Evolutionary conservation across 2,797 vertebrate species (phyloP), one percentile per base, ranked within the genome.

Genomic region (Brachyrhaphis roseni): DNA sequence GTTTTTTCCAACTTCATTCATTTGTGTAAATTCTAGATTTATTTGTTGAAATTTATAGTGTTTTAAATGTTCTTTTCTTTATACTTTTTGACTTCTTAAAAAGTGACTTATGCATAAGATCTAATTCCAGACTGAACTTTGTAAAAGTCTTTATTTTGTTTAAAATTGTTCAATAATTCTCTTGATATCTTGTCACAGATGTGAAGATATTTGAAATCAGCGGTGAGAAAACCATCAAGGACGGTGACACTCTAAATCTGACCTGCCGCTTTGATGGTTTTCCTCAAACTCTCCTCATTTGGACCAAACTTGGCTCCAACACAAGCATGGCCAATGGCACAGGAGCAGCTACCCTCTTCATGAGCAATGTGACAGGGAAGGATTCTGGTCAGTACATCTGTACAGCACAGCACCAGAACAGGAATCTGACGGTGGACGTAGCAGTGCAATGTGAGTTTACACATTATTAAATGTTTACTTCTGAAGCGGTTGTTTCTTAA

Each of bases 251-350:
- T 55, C 73, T 93, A 26, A 86, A 26, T 68, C 72, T 94, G 62
- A 93, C n/a, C 74, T 94, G 93, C 86, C 78, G 31, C 6, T 70
- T 84, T 34, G 76, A 94, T 10, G 89, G 86, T 82, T 86, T 86
- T 47, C 92, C 89, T 81, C 79, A 81, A 0, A 79, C 87, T 49
- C 2, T 28, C 1, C 4, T 90, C 74, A 79, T 46, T 1, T 90
- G 90, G 90, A 78, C 57, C n/a, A 74, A 55, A 82, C 16, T 0
- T 0, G 75, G 7, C 51, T 13, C 12, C n/a, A 75, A 75, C 18
- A 31, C 8, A 31, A 62, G 39, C n/a, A 5, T 62, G 4, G 23
- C 2, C n/a, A 75, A 62, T 20, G 41, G 55, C 26, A 75, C 41
- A 23, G 76, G n/a, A 31, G 57, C 84, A 6, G 70, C 55, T 59